phyloP scores from a whole-genome alignment of 2,113 vertebrate species.

The Oxygymnocypris stewartii region DNA sequence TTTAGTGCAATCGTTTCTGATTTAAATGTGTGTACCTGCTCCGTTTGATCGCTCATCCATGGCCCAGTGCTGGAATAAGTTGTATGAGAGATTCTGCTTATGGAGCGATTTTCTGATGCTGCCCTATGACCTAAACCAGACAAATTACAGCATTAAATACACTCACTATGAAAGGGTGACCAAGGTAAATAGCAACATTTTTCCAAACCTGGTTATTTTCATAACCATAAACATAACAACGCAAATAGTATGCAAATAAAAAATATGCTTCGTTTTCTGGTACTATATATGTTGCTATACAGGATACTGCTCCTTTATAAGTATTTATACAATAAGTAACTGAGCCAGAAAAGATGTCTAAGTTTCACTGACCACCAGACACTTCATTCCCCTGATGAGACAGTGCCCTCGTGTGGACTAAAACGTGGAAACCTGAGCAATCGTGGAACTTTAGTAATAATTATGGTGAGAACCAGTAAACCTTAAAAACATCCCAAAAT shows the following conservation, averaged over 20 bases:
- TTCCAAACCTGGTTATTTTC: neutral
- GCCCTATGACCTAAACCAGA: constrained; percentile 60
- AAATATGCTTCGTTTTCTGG: neutral
- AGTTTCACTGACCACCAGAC: neutral
- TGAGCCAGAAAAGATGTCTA: neutral
- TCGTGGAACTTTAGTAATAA: neutral
- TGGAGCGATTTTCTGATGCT: constrained; percentile 60
- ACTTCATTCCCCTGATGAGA: neutral
- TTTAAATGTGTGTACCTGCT: constrained; percentile 62
- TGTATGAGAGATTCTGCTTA: constrained; percentile 51
- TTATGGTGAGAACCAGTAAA: neutral
- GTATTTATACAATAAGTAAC: neutral
- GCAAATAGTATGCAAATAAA: neutral
- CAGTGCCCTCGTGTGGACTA: constrained; percentile 57
- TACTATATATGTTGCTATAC: too few species aligned
- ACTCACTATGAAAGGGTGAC: neutral
- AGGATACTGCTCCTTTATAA: neutral
- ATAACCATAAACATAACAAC: neutral
- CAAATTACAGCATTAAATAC: neutral
- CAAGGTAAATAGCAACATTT: neutral
- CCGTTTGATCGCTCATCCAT: constrained; percentile 55
- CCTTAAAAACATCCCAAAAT: neutral
- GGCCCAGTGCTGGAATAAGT: constrained; percentile 52
- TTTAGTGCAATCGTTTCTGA: neutral
- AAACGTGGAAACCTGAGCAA: neutral